These are phyloP conservation scores for Myotis myotis DNA, from an alignment of 2,797 vertebrate species.

Conservation along the genomic window DNA sequence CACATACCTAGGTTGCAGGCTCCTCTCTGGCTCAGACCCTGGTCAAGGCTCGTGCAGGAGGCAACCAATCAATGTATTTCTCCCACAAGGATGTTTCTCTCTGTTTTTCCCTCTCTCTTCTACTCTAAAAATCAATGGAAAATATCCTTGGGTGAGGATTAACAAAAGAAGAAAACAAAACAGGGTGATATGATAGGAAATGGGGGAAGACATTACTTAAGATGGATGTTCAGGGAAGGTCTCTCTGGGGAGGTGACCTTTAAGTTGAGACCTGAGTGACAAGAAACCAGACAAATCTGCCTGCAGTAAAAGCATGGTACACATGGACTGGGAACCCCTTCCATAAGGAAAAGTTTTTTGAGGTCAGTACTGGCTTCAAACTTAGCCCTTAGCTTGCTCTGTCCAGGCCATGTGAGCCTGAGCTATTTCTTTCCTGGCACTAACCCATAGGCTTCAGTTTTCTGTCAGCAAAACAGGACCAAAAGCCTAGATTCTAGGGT, in stretches of 20 bases:
- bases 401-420: neutral
- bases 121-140: too few species aligned
- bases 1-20: too few species aligned
- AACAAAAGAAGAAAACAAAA: neutral
- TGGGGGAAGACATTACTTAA: conserved; percentile 34
- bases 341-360: conserved; percentile 12
- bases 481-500: conserved; percentile 28
- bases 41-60: too few species aligned
- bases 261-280: neutral
- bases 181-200: neutral
- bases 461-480: conserved; percentile 47
- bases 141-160: too few species aligned
- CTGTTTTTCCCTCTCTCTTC: too few species aligned
- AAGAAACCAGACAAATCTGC: conserved; percentile 14
- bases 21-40: too few species aligned
- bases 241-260: neutral
- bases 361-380: conserved; percentile 1
- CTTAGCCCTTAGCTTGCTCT: neutral
- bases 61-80: too few species aligned
- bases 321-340: neutral
- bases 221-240: neutral
- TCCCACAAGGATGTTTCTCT: too few species aligned
- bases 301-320: neutral
- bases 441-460: conserved; percentile 20
- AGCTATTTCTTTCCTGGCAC: neutral